phyloP scores from a whole-genome alignment of 2,113 vertebrate species.

The Bubo blakistoni region DNA sequence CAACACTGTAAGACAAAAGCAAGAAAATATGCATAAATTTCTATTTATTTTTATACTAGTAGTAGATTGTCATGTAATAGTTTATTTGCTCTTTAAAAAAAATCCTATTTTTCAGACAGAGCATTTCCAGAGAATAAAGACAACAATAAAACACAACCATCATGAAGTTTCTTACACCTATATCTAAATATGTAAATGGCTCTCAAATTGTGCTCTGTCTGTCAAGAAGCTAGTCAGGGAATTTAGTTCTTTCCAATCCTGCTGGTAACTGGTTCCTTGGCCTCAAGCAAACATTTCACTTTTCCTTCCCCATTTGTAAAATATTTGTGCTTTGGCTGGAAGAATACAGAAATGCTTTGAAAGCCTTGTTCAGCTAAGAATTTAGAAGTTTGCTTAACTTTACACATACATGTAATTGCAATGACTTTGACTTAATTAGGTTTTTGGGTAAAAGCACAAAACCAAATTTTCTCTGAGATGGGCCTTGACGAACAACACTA shows the following conservation, averaged over 20 bases:
- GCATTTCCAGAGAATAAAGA: background rate
- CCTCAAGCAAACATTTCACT: background rate
- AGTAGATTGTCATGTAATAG: background rate
- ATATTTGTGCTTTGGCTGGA: background rate
- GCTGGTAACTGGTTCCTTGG: background rate
- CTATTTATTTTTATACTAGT: background rate
- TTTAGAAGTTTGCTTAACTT: background rate
- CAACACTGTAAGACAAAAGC: background rate
- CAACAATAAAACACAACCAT: background rate
- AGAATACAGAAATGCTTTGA: background rate
- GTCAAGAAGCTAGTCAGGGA: background rate
- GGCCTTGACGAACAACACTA: background rate
- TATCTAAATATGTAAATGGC: background rate
- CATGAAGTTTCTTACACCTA: background rate
- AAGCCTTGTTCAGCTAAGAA: background rate
- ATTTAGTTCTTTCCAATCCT: background rate
- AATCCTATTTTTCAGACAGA: background rate
- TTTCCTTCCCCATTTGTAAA: background rate
- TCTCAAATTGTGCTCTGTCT: background rate
- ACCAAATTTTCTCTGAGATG: background rate
- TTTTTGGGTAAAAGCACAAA: background rate
- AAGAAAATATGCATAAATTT: background rate
- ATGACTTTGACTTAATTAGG: background rate
- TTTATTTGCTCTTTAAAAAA: background rate
- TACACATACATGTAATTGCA: accelerated